These are phyloP conservation scores for Morinoia aosen DNA, from an alignment of 2,888 invertebrate genomes.

Conservation along the genomic window DNA sequence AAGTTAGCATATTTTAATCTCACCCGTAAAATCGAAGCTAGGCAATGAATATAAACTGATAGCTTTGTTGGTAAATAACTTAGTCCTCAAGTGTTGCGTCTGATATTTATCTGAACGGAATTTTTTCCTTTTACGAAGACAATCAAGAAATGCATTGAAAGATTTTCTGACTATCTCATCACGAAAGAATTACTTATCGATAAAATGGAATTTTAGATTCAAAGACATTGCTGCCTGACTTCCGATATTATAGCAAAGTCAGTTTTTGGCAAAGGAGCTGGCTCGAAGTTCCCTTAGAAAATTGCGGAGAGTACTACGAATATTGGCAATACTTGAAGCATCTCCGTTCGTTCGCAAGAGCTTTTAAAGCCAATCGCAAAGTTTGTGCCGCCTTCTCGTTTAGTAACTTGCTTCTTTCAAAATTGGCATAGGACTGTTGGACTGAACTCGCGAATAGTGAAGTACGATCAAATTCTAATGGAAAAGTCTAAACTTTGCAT, in stretches of 20 bases:
- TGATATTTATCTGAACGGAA: neutral
- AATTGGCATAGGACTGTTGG: slow-evolving; percentile 9
- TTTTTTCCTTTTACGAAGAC: neutral
- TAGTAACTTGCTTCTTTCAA: neutral
- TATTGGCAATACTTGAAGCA: neutral
- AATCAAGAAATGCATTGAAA: neutral
- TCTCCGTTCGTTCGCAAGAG: neutral
- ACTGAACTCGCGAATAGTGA: neutral
- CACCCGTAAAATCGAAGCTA: too few relatives aligned
- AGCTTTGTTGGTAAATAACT: too few relatives aligned
- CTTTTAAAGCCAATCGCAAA: neutral
- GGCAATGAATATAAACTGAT: too few relatives aligned
- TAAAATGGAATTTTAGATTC: neutral
- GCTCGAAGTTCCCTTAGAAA: neutral
- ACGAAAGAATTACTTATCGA: neutral
- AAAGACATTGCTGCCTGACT: neutral
- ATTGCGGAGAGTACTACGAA: neutral
- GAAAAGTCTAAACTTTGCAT: neutral
- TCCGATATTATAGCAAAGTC: neutral
- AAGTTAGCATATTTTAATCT: too few relatives aligned
- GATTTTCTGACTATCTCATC: neutral
- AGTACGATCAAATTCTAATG: neutral
- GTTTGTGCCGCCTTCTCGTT: neutral
- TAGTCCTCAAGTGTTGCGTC: too few relatives aligned
- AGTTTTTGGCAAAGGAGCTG: neutral